Evolutionary conservation across 2,113 vertebrate species (phyloP), one percentile per base, ranked within the genome.

Genomic region (Platycercus adscitus): DNA sequence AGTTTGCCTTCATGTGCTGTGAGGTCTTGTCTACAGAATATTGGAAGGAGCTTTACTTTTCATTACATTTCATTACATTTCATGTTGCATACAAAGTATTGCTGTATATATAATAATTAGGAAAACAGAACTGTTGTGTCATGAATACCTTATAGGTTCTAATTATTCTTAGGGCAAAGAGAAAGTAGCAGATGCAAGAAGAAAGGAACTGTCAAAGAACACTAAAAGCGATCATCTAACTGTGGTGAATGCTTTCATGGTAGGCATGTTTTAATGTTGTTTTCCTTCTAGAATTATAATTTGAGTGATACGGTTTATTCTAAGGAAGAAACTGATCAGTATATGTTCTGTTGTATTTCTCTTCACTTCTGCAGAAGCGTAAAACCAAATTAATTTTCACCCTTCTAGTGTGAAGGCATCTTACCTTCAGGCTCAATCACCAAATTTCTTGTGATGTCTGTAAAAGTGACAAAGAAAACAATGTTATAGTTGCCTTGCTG

Each of bases 161-260:
- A 0, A 71, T 96, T 87, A 44, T 72, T 95, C 79, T 89, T 96
- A 99, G 99, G 99, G 99, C 52, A 99, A 99, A 97, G 99, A 99
- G 96, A 99, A 99, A 96, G 93, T 99, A 6, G 99, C 99, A 37
- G 99, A 99, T 98, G 98, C 98, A 86, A 99, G 98, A 97, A 99
- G 99, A 85, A 99, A 98, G 90, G 96, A 96, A 37, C 94, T 99
- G 79, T 99, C 99, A 29, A 99, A 97, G 83, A 98, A 99, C 95
- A 98, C 98, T 0, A 99, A 98, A 93, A 99, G 99, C 35, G 99
- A 99, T 91, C 99, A 99, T 93, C 98, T 99, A 39, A 99, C 99
- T 26, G 98, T 99, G 49, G 98, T 99, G 88, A 99, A 99, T 93
- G 99, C 99, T 31, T 99, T 99, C 93, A 97, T 97, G 98, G 99